Evolutionary conservation across 1,140 invertebrate species (phyloP).

Genomic region (Centruroides sculpturatus): DNA sequence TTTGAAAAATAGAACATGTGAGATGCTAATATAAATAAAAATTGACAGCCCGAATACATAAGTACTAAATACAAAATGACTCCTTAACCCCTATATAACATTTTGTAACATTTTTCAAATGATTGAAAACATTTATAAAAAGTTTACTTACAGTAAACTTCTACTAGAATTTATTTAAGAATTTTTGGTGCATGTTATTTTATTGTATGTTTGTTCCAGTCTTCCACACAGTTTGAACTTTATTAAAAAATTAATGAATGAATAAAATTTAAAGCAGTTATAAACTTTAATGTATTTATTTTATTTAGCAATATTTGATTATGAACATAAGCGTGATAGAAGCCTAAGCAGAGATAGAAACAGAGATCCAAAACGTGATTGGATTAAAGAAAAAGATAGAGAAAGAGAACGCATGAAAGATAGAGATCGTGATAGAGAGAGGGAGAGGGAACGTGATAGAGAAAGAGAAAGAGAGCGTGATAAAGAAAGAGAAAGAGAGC

Average conservation of each 20-base stretch:
- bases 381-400: conserved; percentile 2
- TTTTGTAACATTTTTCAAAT: too few relatives aligned
- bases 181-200: too few relatives aligned
- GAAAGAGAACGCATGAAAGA: not conserved
- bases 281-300: not conserved
- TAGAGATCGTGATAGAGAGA: not conserved
- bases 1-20: too few relatives aligned
- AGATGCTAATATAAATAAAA: too few relatives aligned
- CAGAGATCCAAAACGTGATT: conserved; percentile 8
- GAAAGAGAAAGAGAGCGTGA: conserved; percentile 3
- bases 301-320: conserved; percentile 8
- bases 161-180: too few relatives aligned
- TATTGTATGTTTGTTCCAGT: too few relatives aligned
- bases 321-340: conserved; percentile 6
- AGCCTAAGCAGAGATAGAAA: conserved; percentile 4
- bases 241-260: not conserved
- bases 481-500: not conserved
- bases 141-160: too few relatives aligned
- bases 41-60: too few relatives aligned
- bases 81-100: too few relatives aligned
- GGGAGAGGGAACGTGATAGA: not conserved
- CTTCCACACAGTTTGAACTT: not conserved
- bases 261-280: not conserved
- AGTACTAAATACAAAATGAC: too few relatives aligned
- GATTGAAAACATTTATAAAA: too few relatives aligned